Conservation (phyloP, 2,888 invertebrate genomes). For the Metalampra italica region DNA sequence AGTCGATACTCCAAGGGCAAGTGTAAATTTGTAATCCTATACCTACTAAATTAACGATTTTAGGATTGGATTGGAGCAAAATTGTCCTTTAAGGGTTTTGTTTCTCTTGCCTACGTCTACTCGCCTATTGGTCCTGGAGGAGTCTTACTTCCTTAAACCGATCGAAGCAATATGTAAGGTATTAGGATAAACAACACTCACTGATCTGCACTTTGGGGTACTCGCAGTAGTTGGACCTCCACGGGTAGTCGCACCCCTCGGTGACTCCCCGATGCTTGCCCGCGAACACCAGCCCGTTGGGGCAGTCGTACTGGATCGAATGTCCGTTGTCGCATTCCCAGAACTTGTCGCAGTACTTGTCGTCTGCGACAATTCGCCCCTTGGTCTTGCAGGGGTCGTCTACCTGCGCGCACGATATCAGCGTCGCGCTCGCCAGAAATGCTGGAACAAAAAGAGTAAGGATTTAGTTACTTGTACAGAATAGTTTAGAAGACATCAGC, state of each 20-base stretch:
- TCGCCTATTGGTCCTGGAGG: too few relatives aligned
- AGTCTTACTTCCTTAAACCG: too few relatives aligned
- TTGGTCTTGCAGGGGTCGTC: slow-evolving; percentile 92
- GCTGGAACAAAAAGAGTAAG: slow-evolving; percentile 35
- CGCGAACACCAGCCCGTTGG: slow-evolving; percentile 93
- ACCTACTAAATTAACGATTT: too few relatives aligned
- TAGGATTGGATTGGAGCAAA: too few relatives aligned
- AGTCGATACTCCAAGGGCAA: too few relatives aligned
- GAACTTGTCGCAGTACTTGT: slow-evolving; percentile 87
- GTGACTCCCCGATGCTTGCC: slow-evolving; percentile 93
- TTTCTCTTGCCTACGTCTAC: too few relatives aligned
- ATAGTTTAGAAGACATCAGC: too few relatives aligned
- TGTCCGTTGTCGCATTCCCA: slow-evolving; percentile 93
- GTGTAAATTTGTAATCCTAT: too few relatives aligned
- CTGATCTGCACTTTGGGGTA: slow-evolving; percentile 80
- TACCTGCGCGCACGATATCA: slow-evolving; percentile 51
- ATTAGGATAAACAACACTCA: slow-evolving; percentile 74
- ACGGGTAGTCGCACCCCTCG: slow-evolving; percentile 93
- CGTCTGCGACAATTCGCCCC: slow-evolving; percentile 85
- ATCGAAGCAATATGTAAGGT: too few relatives aligned
- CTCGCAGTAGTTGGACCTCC: slow-evolving; percentile 93
- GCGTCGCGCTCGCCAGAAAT: slow-evolving; percentile 36
- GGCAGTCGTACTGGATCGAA: slow-evolving; percentile 91
- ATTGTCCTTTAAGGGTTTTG: too few relatives aligned
- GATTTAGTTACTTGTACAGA: too few relatives aligned